Base-by-base conservation (phyloP, 1,140 invertebrate genomes). In the Hestina assimilis region DNA sequence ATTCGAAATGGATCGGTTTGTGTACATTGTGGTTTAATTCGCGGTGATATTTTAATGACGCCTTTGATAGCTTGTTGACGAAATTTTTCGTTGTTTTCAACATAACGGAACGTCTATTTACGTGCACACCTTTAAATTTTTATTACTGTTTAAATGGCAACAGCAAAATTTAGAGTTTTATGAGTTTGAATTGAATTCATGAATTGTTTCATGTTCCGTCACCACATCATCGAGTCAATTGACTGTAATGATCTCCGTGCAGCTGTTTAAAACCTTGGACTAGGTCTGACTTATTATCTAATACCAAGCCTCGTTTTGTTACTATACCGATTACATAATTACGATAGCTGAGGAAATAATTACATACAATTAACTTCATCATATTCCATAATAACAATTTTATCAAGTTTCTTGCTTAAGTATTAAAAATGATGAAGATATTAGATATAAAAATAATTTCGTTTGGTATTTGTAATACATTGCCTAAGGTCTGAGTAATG, bases 261-360 rank as follows among this genome's bases (percentile, higher is more conserved):
- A 14, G 50, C 20, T 45, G 55, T 24, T 43, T 42, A 53, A 31
- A 56, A 54, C 56, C 65, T 67, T 71, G 65, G 53, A 42, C 57
- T 52, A 59, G 52, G 55, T 43, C 48, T 9, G 41, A 58, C 38
- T 41, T 48, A 56, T 67, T 67, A 70, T 70, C 54, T 70, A 56
- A 55, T 50, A 54, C 54, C 45, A 57, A 48, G 53, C 29, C 38
- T 23, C 24, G 17, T 48, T 14, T 46, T 50, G 48, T 63, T 61
- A 60, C 58, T 35, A 17, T 11, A 21, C 6, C 17, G 35, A 41
- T 51, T 51, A 40, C 35, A 40, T 41, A 26, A 40, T 24, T 20
- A 41, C 41, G 35, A 41, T 29, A 51, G 40, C 29, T 41, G 11
- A 52, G 17, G 23, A 29, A 52, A 41, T 14, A 14, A n/a, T 41